These are phyloP conservation scores for Cervus canadensis DNA, from an alignment of 2,113 vertebrate genomes.

Conservation along the genomic window DNA sequence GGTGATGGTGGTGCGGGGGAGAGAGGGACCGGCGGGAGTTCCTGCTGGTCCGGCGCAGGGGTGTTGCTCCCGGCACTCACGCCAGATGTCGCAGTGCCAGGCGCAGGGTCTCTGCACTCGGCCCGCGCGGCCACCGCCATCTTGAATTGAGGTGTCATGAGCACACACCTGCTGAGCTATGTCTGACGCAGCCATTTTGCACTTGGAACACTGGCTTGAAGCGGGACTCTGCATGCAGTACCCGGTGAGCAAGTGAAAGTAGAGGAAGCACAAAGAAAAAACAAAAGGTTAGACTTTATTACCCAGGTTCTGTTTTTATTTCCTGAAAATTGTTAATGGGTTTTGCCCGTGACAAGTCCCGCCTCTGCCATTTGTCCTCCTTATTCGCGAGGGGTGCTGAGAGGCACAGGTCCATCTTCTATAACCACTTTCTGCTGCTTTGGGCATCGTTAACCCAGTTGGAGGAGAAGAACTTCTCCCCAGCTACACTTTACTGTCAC, in stretches of 20 bases:
- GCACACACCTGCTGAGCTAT: neutral
- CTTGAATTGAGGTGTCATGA: neutral
- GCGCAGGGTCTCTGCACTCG: neutral
- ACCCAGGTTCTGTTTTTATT: neutral
- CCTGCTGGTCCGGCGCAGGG: neutral
- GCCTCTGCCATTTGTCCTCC: neutral
- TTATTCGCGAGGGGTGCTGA: neutral
- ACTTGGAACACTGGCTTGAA: neutral
- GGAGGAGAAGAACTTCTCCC: neutral
- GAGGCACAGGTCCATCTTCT: neutral
- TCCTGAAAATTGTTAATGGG: neutral
- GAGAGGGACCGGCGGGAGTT: fast-evolving
- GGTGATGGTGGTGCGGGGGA: neutral
- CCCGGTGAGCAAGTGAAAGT: neutral
- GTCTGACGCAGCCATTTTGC: neutral
- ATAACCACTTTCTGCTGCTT: neutral
- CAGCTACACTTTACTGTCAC: neutral
- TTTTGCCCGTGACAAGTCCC: neutral
- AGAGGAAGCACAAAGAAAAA: neutral
- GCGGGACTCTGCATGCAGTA: neutral
- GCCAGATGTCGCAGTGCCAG: neutral
- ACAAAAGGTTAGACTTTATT: neutral
- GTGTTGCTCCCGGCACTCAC: neutral
- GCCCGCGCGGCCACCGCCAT: neutral
- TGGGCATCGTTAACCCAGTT: neutral